Evolutionary conservation across 2,797 vertebrate species (phyloP).

Genomic region (Ceryle rudis): DNA sequence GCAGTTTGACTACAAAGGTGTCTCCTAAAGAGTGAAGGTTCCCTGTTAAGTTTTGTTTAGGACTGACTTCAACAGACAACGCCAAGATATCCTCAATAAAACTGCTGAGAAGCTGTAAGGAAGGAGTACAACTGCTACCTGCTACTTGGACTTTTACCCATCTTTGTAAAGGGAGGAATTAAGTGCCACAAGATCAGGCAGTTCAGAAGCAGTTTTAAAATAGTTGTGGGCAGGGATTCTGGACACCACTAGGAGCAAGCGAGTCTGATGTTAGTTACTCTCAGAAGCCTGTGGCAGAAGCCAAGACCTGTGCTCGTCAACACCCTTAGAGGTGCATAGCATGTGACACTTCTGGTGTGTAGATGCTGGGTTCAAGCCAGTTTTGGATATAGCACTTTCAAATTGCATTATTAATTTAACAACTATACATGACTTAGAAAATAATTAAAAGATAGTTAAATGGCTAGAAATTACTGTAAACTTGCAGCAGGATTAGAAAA

Average conservation of each 20-base stretch:
- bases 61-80: not conserved
- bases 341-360: not conserved
- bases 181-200: not conserved
- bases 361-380: fast-evolving
- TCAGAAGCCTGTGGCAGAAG: not conserved
- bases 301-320: not conserved
- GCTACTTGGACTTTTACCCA: not conserved
- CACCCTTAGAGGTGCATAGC: not conserved
- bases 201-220: not conserved
- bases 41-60: not conserved
- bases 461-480: not conserved
- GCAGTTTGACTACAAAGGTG: not conserved
- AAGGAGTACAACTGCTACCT: not conserved
- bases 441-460: not conserved
- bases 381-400: not conserved
- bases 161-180: not conserved
- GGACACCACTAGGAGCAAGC: not conserved
- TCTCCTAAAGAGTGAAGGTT: not conserved
- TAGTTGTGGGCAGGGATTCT: not conserved
- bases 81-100: not conserved
- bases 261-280: not conserved
- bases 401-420: not conserved
- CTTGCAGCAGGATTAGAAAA: not conserved
- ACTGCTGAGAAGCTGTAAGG: not conserved
- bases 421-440: not conserved